These are phyloP conservation scores for Zeugodacus cucurbitae DNA, from an alignment of 1,140 invertebrate genomes.

Conservation along the genomic window DNA sequence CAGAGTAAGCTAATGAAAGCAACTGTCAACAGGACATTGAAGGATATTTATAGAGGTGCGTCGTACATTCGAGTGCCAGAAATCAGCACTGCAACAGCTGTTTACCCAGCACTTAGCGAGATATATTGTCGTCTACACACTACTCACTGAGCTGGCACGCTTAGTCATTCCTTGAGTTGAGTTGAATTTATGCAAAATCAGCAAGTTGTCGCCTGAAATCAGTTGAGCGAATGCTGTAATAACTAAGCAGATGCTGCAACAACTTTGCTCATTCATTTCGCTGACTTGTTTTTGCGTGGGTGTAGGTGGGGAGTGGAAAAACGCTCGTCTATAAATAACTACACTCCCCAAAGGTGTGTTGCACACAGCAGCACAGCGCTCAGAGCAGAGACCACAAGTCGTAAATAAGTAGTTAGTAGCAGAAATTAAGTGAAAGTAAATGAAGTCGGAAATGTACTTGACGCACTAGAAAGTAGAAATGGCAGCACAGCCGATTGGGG, in stretches of 20 bases:
- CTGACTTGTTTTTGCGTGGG: not conserved
- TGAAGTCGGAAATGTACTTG: conserved; percentile 18
- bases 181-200: not conserved
- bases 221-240: not conserved
- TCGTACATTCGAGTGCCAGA: not conserved
- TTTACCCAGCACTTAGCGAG: not conserved
- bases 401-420: conserved; percentile 9
- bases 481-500: not conserved
- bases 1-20: not conserved
- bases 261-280: not conserved
- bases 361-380: not conserved
- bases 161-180: not conserved
- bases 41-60: not conserved
- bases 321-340: not conserved
- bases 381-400: not conserved
- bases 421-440: conserved; percentile 39
- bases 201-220: not conserved
- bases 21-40: not conserved
- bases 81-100: not conserved
- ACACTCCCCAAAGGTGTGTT: not conserved
- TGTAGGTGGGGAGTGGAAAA: not conserved
- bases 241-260: not conserved
- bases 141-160: not conserved
- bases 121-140: not conserved
- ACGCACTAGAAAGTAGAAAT: not conserved